Evolutionary conservation across 1,140 invertebrate genomes (phyloP), one percentile per base, ranked within the genome.

Genomic region (Drosophila rufa): DNA sequence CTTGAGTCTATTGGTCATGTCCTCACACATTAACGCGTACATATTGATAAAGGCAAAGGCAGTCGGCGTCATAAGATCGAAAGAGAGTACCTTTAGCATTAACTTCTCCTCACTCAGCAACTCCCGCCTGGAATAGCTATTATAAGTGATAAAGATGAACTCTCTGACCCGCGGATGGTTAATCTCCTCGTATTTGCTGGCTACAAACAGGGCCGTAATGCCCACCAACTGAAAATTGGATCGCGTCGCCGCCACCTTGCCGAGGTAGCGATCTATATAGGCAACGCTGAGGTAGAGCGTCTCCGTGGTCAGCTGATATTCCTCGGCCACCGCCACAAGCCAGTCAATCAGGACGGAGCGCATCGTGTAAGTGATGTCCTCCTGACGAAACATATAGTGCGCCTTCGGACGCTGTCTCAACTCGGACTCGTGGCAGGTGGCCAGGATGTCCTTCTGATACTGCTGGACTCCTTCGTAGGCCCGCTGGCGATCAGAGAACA

Each of bases 71-170:
- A 97, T 96, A 33, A 99, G 93, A 93, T 98, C 97, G 93, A 99
- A 99, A 2, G 96, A 95, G 22, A 99, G 93, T 62, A 98, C 96
- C 93, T 98, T 98, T 15, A 99, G 93, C 47, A 99, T 97, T 5
- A 98, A 94, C 82, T 98, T 97, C 92, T 98, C 98, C 98, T 99
- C 98, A 55, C 97, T 94, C 45, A 98, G 93, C 3, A 98, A 96
- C 93, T 99, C 97, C 36, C 96, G 95, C 92, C 98, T 98, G 8
- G 96, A 96, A 92, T 99, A 99, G 0, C 98, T 98, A 91, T 99
- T 97, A 93, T 99, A 98, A 15, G 98, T 99, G 48, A 99, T 98
- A 93, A 98, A 99, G 30, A 98, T 98, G 95, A 99, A 99, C 94
- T 99, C 98, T 7, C 95, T 94, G 62, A 99, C 95, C 91, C 98